phyloP scores from a whole-genome alignment of 2,113 vertebrate genomes.

The Gasterosteus aculeatus region DNA sequence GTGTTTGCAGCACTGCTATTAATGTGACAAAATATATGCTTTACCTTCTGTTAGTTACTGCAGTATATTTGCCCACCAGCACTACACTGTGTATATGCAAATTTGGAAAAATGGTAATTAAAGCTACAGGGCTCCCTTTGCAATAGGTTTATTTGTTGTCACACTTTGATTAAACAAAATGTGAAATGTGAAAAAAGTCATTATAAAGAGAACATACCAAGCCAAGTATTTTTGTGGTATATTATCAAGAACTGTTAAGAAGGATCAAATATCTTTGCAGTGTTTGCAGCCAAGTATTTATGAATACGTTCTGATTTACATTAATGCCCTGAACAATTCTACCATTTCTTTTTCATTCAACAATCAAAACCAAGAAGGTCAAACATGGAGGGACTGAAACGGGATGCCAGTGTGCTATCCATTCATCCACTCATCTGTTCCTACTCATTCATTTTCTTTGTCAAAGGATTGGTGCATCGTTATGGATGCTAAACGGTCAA shows the following conservation, averaged over 20 bases:
- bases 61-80: neutral
- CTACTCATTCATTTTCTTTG: neutral
- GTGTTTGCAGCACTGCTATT: neutral
- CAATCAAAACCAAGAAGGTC: neutral
- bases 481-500: neutral
- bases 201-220: neutral
- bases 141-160: no score
- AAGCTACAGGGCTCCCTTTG: neutral
- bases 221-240: neutral
- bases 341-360: neutral
- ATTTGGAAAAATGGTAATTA: neutral
- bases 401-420: neutral
- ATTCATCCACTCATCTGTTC: neutral
- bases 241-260: neutral
- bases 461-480: neutral
- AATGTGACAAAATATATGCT: neutral
- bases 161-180: neutral
- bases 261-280: neutral
- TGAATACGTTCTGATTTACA: neutral
- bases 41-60: neutral
- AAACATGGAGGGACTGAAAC: neutral
- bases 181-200: neutral
- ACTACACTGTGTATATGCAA: neutral
- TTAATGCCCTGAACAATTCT: neutral
- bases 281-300: neutral